A percentile compares a stretch with the other conserved stretches of the same genome.
Conservation (phyloP, 2,888 invertebrate genomes). For the Pyralis farinalis region DNA sequence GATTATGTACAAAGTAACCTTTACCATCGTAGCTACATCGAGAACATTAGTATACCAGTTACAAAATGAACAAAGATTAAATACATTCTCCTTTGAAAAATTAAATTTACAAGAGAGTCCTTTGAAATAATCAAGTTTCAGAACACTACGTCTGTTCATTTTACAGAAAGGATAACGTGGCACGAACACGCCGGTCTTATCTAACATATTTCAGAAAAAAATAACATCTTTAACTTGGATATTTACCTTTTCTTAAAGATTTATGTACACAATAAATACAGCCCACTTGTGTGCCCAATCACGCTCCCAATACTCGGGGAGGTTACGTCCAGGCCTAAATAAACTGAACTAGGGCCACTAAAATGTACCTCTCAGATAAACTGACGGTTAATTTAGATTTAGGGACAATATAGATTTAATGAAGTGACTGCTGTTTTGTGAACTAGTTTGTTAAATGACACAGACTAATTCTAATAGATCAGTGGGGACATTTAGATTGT, state of each 20-base stretch:
- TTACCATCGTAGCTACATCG: no score
- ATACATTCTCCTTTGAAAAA: no score
- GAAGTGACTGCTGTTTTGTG: no score
- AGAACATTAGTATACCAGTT: no score
- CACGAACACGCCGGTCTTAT: constrained; percentile 12
- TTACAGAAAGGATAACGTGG: no score
- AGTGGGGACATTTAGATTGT: no score
- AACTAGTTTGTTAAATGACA: no score
- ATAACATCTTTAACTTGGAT: constrained; percentile 31
- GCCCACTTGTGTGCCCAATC: constrained; percentile 56
- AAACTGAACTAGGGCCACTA: constrained; percentile 50
- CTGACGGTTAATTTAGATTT: background rate
- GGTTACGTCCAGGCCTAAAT: constrained; percentile 57
- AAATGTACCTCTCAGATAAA: constrained; percentile 27
- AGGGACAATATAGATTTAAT: background rate
- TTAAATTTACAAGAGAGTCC: no score
- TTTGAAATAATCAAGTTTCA: no score
- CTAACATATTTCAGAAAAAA: constrained; percentile 34
- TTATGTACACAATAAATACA: constrained; percentile 66
- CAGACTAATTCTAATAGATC: no score
- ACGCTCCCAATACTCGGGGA: constrained; percentile 49
- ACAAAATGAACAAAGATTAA: no score
- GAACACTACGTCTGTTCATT: no score
- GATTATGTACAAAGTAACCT: background rate
- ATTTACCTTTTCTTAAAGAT: constrained; percentile 60